A percentile compares a stretch with the other conserved stretches of the same genome.
Evolutionary conservation across 2,888 invertebrate species (phyloP).

Genomic region (Papilio elwesi): DNA sequence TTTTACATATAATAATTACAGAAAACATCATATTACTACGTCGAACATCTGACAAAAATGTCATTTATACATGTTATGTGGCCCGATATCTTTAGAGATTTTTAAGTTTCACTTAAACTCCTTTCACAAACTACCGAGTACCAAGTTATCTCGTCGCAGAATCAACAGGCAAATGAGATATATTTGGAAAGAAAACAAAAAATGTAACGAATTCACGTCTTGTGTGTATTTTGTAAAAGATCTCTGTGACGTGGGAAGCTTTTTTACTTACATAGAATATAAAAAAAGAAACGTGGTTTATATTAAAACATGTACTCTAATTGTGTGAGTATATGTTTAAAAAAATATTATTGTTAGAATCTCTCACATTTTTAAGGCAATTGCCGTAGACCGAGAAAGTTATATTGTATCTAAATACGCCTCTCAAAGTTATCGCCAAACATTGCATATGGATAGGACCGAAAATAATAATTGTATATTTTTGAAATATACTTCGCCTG

Average conservation of each 20-base stretch:
- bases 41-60: not conserved
- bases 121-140: constrained; percentile 15
- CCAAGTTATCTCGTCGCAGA: constrained; percentile 4
- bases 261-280: constrained; percentile 2
- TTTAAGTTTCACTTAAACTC: constrained; percentile 18
- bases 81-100: not conserved
- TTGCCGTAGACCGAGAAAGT: not conserved
- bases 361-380: not conserved
- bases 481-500: too few relatives aligned
- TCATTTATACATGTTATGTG: not conserved
- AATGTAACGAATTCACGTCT: constrained; percentile 9
- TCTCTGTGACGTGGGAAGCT: not conserved
- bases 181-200: constrained; percentile 21
- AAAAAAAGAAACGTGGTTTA: constrained; percentile 13
- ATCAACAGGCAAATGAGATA: constrained; percentile 15
- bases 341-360: constrained; percentile 1
- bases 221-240: constrained; percentile 5
- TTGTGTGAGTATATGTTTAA: not conserved
- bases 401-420: too few relatives aligned
- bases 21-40: not conserved
- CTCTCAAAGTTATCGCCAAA: too few relatives aligned
- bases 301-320: not conserved
- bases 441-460: too few relatives aligned
- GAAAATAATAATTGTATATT: too few relatives aligned
- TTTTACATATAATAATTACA: not conserved